Evolutionary conservation across 37 sponge, comb jelly and placozoan species (phyloP).

Genomic region (Lycopodina hypogea): DNA sequence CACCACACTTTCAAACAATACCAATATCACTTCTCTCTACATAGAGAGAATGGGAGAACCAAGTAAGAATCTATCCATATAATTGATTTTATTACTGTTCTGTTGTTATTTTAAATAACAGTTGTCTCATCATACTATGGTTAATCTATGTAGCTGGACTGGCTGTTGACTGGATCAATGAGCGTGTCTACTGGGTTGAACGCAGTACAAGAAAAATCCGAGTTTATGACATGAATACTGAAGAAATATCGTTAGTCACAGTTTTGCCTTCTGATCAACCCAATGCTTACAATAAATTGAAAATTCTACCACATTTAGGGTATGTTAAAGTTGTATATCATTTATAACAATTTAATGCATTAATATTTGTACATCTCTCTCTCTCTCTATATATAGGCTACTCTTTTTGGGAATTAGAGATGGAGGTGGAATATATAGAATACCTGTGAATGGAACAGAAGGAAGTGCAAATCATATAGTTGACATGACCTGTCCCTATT

Average conservation of each 20-base stretch:
- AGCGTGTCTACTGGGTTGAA: constrained; percentile 44
- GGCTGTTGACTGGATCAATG: constrained; percentile 63
- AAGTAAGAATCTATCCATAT: not conserved
- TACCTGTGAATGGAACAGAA: not conserved
- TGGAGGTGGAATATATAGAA: not conserved
- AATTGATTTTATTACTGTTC: no score
- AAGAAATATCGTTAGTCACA: not conserved
- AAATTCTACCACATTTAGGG: constrained; percentile 21
- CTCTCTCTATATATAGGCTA: not conserved
- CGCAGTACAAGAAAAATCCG: not conserved
- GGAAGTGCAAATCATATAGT: no score
- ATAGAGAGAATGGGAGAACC: not conserved
- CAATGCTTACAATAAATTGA: not conserved
- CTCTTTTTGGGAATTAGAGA: not conserved
- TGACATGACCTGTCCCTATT: not conserved
- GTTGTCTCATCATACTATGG: no score
- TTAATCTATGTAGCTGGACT: constrained; percentile 11
- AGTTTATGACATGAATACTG: constrained; percentile 17
- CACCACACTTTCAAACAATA: not conserved
- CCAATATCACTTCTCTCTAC: not conserved
- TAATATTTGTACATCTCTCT: not conserved
- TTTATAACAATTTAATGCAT: not conserved
- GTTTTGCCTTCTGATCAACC: not conserved
- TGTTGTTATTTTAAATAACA: no score
- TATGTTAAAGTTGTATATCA: constrained; percentile 11